Percentiles rank a stretch among this genome's conserved stretches.
phyloP scores from a whole-genome alignment of 1,140 invertebrate genomes.

The Papilio machaon region DNA sequence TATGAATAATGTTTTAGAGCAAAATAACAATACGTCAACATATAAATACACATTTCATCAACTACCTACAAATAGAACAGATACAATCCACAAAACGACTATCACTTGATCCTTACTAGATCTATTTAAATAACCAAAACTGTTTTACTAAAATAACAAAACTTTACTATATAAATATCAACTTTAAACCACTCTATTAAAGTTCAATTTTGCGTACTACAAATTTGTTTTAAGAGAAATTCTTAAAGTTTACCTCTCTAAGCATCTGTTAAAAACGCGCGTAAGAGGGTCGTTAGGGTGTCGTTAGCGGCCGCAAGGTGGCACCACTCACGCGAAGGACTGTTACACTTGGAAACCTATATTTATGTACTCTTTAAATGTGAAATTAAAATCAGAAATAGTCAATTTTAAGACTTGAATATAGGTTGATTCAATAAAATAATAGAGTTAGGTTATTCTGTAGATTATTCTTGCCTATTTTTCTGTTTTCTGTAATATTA shows the following conservation, averaged over 20 bases:
- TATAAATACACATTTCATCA: neutral
- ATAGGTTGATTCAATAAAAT: neutral
- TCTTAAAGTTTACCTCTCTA: neutral
- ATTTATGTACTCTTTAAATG: neutral
- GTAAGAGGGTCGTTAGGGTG: constrained; percentile 23
- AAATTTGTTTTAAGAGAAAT: neutral
- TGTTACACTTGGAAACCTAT: neutral
- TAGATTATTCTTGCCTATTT: too few species aligned
- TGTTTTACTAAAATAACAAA: neutral
- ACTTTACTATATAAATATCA: neutral
- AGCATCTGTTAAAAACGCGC: constrained; percentile 12
- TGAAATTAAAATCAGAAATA: neutral
- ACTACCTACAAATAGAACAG: neutral
- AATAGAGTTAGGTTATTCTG: too few species aligned
- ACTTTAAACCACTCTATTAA: neutral
- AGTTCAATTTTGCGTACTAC: neutral
- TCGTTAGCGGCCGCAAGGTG: constrained; percentile 21
- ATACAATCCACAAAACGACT: neutral
- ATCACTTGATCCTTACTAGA: neutral
- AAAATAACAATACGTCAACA: neutral
- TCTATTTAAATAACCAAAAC: constrained; percentile 9
- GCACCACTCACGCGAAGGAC: neutral
- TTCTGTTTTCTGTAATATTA: too few species aligned
- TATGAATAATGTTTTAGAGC: neutral
- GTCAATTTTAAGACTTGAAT: neutral